These are phyloP conservation scores for Lasioglossum vierecki DNA, from an alignment of 2,888 invertebrate genomes.

Conservation along the genomic window DNA sequence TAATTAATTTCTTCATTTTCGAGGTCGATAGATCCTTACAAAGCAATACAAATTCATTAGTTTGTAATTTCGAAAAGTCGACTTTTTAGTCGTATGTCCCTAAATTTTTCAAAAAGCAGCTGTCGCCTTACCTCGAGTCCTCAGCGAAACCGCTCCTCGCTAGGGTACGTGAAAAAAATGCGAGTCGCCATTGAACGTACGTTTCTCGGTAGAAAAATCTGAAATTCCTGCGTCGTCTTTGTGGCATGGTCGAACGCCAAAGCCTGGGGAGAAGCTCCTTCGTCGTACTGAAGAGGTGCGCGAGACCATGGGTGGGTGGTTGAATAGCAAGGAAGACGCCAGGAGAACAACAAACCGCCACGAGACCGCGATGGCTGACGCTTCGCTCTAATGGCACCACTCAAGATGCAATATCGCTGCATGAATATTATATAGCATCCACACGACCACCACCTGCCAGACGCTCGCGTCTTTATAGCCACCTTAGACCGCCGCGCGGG, in stretches of 20 bases:
- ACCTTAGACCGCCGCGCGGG: constrained; percentile 40
- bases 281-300: constrained; percentile 23
- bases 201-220: constrained; percentile 19
- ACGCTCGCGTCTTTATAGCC: constrained; percentile 62
- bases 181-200: background rate
- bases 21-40: too few species aligned
- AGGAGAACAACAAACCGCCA: constrained; percentile 75
- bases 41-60: too few species aligned
- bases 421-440: constrained; percentile 81
- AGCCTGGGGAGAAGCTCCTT: constrained; percentile 31
- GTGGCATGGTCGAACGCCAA: constrained; percentile 20
- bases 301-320: constrained; percentile 10
- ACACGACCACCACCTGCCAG: constrained; percentile 63
- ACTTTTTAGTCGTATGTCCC: too few species aligned
- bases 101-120: too few species aligned
- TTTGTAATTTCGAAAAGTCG: too few species aligned
- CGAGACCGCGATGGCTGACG: constrained; percentile 72
- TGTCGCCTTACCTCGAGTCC: background rate
- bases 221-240: constrained; percentile 24
- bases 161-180: background rate
- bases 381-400: constrained; percentile 79
- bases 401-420: constrained; percentile 81
- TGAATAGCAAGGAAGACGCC: constrained; percentile 59
- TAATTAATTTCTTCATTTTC: too few species aligned
- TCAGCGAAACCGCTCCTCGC: background rate